Evolutionary conservation across 2,797 vertebrate genomes (phyloP).

Genomic region (Enteromius mattozi): DNA sequence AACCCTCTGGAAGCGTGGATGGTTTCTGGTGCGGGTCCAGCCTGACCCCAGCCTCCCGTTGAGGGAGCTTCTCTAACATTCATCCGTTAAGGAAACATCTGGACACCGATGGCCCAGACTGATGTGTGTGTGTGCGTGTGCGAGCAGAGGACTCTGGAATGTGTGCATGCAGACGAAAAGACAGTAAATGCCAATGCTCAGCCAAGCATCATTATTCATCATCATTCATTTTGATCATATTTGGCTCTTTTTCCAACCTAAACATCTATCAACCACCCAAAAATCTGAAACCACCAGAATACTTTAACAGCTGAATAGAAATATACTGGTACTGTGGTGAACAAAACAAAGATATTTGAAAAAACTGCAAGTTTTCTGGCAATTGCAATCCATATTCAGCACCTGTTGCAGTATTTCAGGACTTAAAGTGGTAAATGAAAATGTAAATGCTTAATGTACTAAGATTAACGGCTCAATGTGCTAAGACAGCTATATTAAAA

Average conservation of each 20-base stretch:
- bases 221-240: background rate
- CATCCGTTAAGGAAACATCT: conserved; percentile 84
- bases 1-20: conserved; percentile 64
- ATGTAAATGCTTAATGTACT: background rate
- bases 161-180: conserved; percentile 45
- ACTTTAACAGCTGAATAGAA: background rate
- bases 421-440: background rate
- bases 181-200: background rate
- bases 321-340: no score
- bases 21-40: conserved; percentile 72
- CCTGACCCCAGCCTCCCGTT: conserved; percentile 37
- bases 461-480: no score
- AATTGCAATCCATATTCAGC: background rate
- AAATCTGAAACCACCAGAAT: background rate
- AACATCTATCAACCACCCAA: background rate
- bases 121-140: conserved; percentile 59
- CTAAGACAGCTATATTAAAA: background rate
- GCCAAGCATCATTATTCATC: background rate
- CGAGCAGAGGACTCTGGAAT: conserved; percentile 12
- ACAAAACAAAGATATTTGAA: background rate
- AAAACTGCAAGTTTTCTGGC: background rate
- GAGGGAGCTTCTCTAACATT: conserved; percentile 69
- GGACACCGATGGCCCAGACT: conserved; percentile 67
- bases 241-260: background rate
- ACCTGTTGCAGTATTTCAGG: background rate